Conservation (phyloP, 2,113 vertebrate genomes). For the Tonatia bakeri region DNA sequence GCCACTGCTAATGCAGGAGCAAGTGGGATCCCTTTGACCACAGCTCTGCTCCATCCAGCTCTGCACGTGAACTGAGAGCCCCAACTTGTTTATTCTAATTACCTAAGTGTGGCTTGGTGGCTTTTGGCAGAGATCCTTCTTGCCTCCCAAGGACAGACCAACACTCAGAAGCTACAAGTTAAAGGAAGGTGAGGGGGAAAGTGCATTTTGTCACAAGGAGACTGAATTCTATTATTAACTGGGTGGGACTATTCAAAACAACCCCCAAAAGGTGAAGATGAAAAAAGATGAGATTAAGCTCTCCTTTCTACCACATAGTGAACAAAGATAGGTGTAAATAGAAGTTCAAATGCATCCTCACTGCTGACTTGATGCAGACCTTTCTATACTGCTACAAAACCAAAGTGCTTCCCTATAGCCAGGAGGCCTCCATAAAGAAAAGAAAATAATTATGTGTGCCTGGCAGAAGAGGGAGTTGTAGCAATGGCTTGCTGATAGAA, state of each 20-base stretch:
- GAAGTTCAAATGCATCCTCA: not conserved
- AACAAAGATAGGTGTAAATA: not conserved
- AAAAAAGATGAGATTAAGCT: not conserved
- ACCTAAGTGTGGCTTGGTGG: conserved; percentile 67
- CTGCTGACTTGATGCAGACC: not conserved
- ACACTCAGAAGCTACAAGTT: conserved; percentile 27
- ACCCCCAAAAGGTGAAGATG: not conserved
- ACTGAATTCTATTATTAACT: not conserved
- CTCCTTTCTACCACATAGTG: not conserved
- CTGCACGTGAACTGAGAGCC: conserved; percentile 45
- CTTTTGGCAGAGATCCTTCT: conserved; percentile 60
- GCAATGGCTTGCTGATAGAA: conserved; percentile 65
- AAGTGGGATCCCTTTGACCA: conserved; percentile 37
- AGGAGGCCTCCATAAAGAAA: not conserved
- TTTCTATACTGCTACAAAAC: not conserved
- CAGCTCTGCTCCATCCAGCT: conserved; percentile 7
- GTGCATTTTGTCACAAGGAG: not conserved
- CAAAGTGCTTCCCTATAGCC: conserved; percentile 24
- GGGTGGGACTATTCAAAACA: not conserved
- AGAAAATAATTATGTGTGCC: conserved; percentile 65
- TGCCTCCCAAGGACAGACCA: conserved; percentile 50
- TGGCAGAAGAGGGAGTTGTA: conserved; percentile 80
- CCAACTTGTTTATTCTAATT: conserved; percentile 63
- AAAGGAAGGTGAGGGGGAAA: not conserved
- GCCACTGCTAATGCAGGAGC: conserved; percentile 13